A percentile compares a stretch with the other conserved stretches of the same genome.
These are phyloP conservation scores for Gastracanthus pulcherrimus DNA, from an alignment of 2,888 invertebrate species.

Conservation along the genomic window DNA sequence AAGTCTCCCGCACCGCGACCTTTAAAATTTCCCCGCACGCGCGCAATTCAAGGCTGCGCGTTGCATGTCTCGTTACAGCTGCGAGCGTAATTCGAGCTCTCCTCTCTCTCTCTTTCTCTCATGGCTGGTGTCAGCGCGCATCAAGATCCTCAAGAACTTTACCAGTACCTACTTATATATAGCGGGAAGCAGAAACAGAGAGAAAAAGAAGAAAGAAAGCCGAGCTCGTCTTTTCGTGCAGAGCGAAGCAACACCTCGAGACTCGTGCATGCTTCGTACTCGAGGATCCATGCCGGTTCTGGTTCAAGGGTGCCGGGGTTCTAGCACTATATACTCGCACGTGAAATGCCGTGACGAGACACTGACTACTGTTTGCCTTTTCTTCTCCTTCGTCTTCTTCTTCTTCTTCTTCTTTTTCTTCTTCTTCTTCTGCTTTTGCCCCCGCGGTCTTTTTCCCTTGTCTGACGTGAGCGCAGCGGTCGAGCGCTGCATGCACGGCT, in stretches of 20 bases:
- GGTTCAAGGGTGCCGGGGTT: conserved; percentile 7
- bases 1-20: too few relatives aligned
- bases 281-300: not conserved
- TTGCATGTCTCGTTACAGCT: conserved; percentile 33
- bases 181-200: too few relatives aligned
- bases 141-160: not conserved
- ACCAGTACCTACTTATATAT: too few relatives aligned
- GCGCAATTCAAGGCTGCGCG: conserved; percentile 23
- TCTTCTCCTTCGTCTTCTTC: not conserved
- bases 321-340: too few relatives aligned
- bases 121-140: not conserved
- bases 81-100: conserved; percentile 24
- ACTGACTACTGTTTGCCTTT: conserved; percentile 1
- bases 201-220: not conserved
- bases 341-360: not conserved
- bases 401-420: too few relatives aligned
- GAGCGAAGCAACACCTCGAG: not conserved
- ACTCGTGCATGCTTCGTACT: too few relatives aligned
- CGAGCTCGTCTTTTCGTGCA: not conserved
- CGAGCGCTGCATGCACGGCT: not conserved
- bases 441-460: too few relatives aligned
- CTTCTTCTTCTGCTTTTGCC: too few relatives aligned
- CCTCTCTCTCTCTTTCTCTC: not conserved
- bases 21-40: conserved; percentile 5
- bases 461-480: too few relatives aligned